Base-by-base conservation (phyloP, 2,113 vertebrate species). In the Triplophysa tibetana region DNA sequence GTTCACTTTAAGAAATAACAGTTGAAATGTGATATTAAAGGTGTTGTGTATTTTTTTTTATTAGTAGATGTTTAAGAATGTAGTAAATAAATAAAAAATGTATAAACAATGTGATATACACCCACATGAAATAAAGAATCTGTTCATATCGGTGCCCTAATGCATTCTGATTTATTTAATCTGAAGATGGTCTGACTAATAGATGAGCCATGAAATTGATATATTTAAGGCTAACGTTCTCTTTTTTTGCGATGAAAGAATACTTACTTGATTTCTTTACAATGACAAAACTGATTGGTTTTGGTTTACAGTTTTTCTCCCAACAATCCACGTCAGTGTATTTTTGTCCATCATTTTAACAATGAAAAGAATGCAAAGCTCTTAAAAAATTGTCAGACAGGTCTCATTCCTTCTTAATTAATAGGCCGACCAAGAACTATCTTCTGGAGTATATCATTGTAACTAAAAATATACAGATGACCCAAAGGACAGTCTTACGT, bases 331-430 rank as follows among this genome's bases (percentile, higher is more conserved):
- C 1, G 0, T 62, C 24, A 63, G 7, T 21, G 19, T n/a, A 43
- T 61, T 9, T 58, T 11, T 33, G 14, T 17, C 17, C 45, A 50
- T 43, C 3, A n/a, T 45, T 21, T 77, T 29, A 65, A 10, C 8
- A 43, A 45, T 17, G 2, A 52, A 58, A 54, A 17, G 5, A 21
- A 56, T 52, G n/a, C 21, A 29, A 52, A 23, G 13, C 50, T 62
- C 29, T n/a, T 70, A 13, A 19, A 33, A 69, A 52, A 19, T 24
- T 54, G 38, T 63, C 54, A n/a, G 14, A 75, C 7, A 12, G 58
- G 58, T 70, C 73, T 29, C 45, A 68, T 77, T 77, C 48, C 29
- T 72, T 77, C 43, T 23, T 8, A 38, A 16, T 54, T 14, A 68
- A 17, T 41, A n/a, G 58, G 56, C 38, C 1, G 11, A 45, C 43